These are phyloP conservation scores for Drosophila diplacantha DNA, from an alignment of 2,888 invertebrate genomes.

Conservation along the genomic window DNA sequence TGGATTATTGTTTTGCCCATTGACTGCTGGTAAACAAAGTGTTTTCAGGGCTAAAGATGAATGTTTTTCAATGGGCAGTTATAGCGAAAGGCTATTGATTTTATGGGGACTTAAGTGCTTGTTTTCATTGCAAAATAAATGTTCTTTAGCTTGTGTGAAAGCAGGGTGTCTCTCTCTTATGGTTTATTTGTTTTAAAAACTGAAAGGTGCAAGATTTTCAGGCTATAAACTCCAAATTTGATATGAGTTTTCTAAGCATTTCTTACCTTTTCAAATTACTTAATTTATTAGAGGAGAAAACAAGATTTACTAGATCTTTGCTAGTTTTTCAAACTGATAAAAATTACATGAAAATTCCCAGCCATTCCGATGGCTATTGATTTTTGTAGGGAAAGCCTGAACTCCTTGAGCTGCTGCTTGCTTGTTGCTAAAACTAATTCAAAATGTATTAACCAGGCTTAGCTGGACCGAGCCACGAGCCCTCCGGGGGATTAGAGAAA, in stretches of 20 bases:
- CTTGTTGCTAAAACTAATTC: slow-evolving; percentile 34
- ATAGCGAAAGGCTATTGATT: not conserved
- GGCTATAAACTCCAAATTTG: not conserved
- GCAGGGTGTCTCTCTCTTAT: not conserved
- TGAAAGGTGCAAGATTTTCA: not conserved
- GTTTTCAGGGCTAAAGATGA: not conserved
- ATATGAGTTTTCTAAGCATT: too few species aligned
- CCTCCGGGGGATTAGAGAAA: slow-evolving; percentile 27
- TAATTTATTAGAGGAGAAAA: too few species aligned
- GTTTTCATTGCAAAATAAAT: not conserved
- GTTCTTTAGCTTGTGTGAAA: too few species aligned
- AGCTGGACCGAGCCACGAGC: slow-evolving; percentile 16
- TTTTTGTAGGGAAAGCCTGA: not conserved
- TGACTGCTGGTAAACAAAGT: slow-evolving; percentile 8
- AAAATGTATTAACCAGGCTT: slow-evolving; percentile 56
- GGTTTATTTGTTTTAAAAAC: not conserved
- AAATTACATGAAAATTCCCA: not conserved
- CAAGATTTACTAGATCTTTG: too few species aligned
- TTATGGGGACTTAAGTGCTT: not conserved
- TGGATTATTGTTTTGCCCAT: slow-evolving; percentile 5
- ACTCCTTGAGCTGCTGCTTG: not conserved
- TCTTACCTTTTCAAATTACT: too few species aligned
- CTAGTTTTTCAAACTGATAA: not conserved
- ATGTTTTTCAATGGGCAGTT: not conserved
- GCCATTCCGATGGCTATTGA: slow-evolving; percentile 13